Base-by-base conservation (phyloP, 2,888 invertebrate genomes). In the Patella caerulea region DNA sequence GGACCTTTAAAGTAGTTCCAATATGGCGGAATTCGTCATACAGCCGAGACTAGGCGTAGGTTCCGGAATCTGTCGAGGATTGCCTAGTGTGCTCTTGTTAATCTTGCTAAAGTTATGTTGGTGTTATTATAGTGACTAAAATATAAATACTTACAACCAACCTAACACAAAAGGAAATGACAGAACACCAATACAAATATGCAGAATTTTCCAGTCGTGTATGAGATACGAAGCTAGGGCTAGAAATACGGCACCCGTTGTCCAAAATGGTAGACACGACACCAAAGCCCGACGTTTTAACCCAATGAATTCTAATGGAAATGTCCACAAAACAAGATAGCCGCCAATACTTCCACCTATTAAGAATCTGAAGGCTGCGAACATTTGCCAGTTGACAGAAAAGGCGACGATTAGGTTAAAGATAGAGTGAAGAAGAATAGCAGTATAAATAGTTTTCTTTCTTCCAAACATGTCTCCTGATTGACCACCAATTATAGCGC, bases 331-430 rank as follows among this genome's bases (percentile, higher is more conserved):
- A 9, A 81, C 81, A n/a, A 83, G 59, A 70, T 76, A 78, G 14
- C 79, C 78, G 12, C 83, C 83, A 15, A 83, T 76, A 70, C 83
- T 76, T 54, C 75, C 73, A 52, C 59, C 86, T 15, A 84, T 74
- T 15, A 84, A 52, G 77, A 84, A 86, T 12, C 85, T 72, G 0
- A 85, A 70, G 9, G 74, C 82, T 1, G 85, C 83, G 65, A 85
- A 88, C 83, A 88, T 84, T 74, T 84, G 78, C 86, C 86, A 87
- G 76, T 77, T 81, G 12, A 79, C 74, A 11, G 86, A 83, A 77
- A 86, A 85, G n/a, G 83, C 83, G 0, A 82, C 80, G 3, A 80
- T 73, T 4, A 84, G 45, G 65, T 85, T 84, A 73, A 84, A 81
- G 2, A 82, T 72, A 0, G 80, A 70, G 29, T 83, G 75, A 2